Evolutionary conservation across 2,888 invertebrate species (phyloP).

Genomic region (Hymenopus coronatus): DNA sequence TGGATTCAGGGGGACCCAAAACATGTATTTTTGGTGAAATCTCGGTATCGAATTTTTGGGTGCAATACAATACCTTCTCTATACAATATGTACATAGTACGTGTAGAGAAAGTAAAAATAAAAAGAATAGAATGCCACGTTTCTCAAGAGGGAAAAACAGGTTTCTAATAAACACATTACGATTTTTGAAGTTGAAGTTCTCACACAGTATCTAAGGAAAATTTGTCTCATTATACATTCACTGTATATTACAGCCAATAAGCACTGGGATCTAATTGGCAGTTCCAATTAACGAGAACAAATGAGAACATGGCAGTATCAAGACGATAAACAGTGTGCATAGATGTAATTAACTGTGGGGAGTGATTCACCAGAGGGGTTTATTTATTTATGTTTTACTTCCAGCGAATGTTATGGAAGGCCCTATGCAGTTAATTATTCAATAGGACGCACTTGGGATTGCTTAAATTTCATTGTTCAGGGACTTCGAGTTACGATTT

Average conservation of each 20-base stretch:
- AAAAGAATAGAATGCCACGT: too few relatives aligned
- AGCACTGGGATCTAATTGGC: background rate
- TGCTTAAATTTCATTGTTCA: background rate
- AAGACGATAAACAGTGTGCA: background rate
- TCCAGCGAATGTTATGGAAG: background rate
- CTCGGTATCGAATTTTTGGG: too few relatives aligned
- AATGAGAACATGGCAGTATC: background rate
- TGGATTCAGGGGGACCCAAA: too few relatives aligned
- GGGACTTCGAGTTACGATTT: background rate
- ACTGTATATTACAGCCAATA: background rate
- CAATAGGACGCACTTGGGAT: background rate
- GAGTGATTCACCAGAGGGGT: background rate
- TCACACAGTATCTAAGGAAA: background rate
- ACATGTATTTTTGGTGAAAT: too few relatives aligned
- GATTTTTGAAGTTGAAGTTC: too few relatives aligned
- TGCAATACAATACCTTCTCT: too few relatives aligned
- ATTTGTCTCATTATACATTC: background rate
- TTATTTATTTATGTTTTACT: background rate
- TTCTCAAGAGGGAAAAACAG: too few relatives aligned
- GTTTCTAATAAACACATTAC: too few relatives aligned
- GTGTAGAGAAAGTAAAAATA: too few relatives aligned
- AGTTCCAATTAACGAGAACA: background rate
- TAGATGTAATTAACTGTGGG: background rate
- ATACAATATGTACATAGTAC: too few relatives aligned
- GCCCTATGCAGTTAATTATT: background rate